Conservation (phyloP, 2,797 vertebrate species). For the Acrossocheilus fasciatus region DNA sequence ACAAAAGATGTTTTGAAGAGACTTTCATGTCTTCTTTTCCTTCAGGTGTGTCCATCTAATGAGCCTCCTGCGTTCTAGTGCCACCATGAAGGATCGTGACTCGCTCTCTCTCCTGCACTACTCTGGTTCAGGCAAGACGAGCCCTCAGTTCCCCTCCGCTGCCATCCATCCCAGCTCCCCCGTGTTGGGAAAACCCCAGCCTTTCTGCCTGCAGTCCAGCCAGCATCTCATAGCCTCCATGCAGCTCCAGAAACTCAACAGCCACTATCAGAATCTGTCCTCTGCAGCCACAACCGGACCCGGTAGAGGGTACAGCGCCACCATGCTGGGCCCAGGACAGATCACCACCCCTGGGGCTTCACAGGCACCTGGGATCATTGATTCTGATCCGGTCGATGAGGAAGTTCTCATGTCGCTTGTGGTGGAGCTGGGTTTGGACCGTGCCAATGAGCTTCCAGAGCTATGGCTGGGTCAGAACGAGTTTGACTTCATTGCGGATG, state of each 20-base stretch:
- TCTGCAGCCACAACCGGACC: constrained; percentile 53
- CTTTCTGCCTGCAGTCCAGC: constrained; percentile 77
- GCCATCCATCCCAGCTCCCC: constrained; percentile 61
- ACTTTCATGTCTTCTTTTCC: constrained; percentile 4
- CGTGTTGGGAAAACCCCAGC: constrained; percentile 73
- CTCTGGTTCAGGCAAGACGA: constrained; percentile 73
- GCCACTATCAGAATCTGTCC: constrained; percentile 80
- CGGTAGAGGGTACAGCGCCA: constrained; percentile 64
- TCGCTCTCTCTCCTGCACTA: constrained; percentile 77
- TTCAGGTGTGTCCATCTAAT: constrained; percentile 73
- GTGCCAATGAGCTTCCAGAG: constrained; percentile 85
- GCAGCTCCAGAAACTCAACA: constrained; percentile 87
- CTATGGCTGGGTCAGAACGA: constrained; percentile 90
- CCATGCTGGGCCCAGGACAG: constrained; percentile 64
- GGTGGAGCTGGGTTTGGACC: constrained; percentile 86
- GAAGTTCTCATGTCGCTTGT: constrained; percentile 86
- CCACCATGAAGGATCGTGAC: constrained; percentile 79
- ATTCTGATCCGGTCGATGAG: constrained; percentile 86
- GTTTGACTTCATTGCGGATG: constrained; percentile 84
- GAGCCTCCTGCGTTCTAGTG: constrained; percentile 76
- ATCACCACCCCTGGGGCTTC: constrained; percentile 66
- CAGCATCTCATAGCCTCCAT: constrained; percentile 83
- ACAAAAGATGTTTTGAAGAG: constrained; percentile 6
- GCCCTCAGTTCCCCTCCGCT: constrained; percentile 73
- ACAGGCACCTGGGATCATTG: constrained; percentile 75